These are phyloP conservation scores for Cydia fagiglandana DNA, from an alignment of 1,140 invertebrate species.

Conservation along the genomic window DNA sequence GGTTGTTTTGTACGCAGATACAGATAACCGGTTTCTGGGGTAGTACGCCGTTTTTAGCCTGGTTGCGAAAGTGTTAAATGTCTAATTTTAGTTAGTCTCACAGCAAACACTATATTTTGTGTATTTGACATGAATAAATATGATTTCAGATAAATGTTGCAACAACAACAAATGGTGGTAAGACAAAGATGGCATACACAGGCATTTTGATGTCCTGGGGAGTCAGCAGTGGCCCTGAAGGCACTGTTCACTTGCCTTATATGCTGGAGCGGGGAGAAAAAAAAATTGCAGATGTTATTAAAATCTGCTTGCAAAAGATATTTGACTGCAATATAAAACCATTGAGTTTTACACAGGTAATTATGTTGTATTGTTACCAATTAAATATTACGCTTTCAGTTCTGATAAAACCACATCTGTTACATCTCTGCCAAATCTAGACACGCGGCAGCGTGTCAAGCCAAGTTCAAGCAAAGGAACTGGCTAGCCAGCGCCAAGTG, in stretches of 20 bases:
- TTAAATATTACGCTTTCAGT: no score
- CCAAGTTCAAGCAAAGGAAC: no score
- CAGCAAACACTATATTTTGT: not conserved
- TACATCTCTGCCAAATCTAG: no score
- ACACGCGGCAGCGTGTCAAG: no score
- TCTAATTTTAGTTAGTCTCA: no score
- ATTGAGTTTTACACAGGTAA: slow-evolving; percentile 69
- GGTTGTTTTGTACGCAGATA: no score
- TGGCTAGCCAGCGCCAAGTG: no score
- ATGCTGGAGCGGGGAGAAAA: slow-evolving; percentile 68
- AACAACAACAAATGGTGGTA: slow-evolving; percentile 46
- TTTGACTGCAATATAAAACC: slow-evolving; percentile 75
- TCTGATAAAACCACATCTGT: no score
- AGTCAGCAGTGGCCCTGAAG: slow-evolving; percentile 41
- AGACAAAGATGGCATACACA: slow-evolving; percentile 56
- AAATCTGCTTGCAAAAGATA: slow-evolving; percentile 56
- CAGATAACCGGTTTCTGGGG: no score
- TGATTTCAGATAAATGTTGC: slow-evolving; percentile 64
- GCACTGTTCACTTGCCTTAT: slow-evolving; percentile 65
- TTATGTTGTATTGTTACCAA: slow-evolving; percentile 29
- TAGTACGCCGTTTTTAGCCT: no score
- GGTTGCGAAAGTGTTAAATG: no score
- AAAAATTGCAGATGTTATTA: slow-evolving; percentile 56
- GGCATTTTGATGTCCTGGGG: slow-evolving; percentile 72
- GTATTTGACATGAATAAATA: not conserved